Evolutionary conservation across 2,113 vertebrate genomes (phyloP).

Genomic region (Barbus barbus): DNA sequence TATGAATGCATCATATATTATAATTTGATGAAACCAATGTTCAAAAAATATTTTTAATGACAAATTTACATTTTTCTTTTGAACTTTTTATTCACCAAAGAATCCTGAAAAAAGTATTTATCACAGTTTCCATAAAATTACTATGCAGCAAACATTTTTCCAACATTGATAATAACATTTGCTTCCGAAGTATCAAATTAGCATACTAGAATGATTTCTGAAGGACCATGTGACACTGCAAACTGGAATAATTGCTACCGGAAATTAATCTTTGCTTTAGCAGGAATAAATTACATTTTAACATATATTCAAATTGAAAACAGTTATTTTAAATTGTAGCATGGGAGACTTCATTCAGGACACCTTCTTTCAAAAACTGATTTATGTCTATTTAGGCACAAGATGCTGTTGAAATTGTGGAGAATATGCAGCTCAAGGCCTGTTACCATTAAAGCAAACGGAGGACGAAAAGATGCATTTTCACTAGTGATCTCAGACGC

Average conservation of each 20-base stretch:
- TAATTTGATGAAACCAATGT: no score
- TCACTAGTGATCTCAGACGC: background rate
- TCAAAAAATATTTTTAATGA: no score
- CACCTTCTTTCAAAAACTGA: background rate
- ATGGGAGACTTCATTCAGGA: no score
- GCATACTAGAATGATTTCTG: no score
- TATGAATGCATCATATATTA: no score
- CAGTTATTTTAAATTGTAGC: background rate
- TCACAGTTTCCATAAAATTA: background rate
- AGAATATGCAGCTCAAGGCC: background rate
- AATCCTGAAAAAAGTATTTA: no score
- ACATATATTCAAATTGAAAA: background rate
- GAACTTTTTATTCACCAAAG: no score
- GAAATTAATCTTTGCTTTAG: background rate
- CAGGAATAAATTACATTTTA: background rate
- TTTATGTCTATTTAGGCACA: background rate
- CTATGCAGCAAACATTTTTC: background rate
- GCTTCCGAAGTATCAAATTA: no score
- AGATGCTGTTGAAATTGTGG: background rate
- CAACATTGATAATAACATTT: no score
- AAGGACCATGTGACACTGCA: no score
- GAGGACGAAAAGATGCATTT: background rate
- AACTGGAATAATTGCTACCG: no score
- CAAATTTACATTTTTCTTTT: no score
- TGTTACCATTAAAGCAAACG: background rate